Evolutionary conservation across 2,797 vertebrate genomes (phyloP).

Genomic region (Phoeniculus purpureus): DNA sequence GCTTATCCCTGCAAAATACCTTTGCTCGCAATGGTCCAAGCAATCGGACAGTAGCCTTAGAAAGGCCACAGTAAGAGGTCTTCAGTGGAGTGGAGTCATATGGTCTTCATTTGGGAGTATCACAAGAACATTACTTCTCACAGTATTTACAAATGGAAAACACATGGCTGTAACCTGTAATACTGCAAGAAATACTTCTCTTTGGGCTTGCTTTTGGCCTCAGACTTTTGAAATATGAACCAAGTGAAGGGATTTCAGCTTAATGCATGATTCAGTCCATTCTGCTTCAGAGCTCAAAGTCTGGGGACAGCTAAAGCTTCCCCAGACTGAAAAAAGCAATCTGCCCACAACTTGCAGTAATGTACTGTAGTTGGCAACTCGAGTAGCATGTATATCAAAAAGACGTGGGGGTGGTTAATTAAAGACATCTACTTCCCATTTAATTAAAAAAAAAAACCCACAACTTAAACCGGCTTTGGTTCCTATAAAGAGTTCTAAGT

Average conservation of each 20-base stretch:
- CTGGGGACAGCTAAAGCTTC: conserved; percentile 13
- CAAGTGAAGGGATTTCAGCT: conserved; percentile 68
- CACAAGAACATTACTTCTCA: conserved; percentile 77
- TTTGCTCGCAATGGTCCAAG: conserved; percentile 39
- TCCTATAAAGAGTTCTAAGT: conserved; percentile 53
- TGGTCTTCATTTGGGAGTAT: conserved; percentile 78
- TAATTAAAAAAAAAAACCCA: conserved; percentile 44
- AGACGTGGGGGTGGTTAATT: conserved; percentile 25
- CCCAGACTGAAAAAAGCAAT: conserved; percentile 21
- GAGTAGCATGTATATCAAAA: conserved; percentile 20
- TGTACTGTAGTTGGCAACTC: conserved; percentile 20
- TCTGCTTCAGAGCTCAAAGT: conserved; percentile 53
- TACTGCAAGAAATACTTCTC: conserved; percentile 67
- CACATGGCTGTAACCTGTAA: conserved; percentile 74
- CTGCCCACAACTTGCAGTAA: neutral
- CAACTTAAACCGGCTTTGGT: conserved; percentile 16
- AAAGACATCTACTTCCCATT: conserved; percentile 43
- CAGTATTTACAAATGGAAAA: conserved; percentile 79
- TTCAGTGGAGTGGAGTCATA: conserved; percentile 64
- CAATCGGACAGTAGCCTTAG: conserved; percentile 56
- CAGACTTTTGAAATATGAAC: conserved; percentile 76
- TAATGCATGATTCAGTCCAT: conserved; percentile 61
- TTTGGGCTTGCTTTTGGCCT: conserved; percentile 60
- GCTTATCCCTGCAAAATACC: neutral
- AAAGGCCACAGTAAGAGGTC: conserved; percentile 39